A percentile compares a stretch with the other conserved stretches of the same genome.
Conservation (phyloP, 1,140 invertebrate species). For the Lordiphosa collinella region DNA sequence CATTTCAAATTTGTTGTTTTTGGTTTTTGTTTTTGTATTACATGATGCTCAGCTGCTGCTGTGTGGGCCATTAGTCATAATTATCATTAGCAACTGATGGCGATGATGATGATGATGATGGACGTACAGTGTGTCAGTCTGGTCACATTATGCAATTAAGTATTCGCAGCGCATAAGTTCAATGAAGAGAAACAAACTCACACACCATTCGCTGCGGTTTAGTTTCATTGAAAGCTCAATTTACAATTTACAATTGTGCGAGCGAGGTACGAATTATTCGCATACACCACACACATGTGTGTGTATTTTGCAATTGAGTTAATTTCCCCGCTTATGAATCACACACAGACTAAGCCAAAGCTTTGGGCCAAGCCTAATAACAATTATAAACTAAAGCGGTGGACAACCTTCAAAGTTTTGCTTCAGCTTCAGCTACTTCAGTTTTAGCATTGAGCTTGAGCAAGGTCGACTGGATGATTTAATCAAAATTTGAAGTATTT, state of each 20-base stretch:
- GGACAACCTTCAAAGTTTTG: conserved; percentile 32
- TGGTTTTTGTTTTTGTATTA: conserved; percentile 34
- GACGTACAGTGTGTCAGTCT: conserved; percentile 35
- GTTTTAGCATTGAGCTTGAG: conserved; percentile 15
- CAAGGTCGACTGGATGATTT: no score
- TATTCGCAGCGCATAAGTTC: conserved; percentile 36
- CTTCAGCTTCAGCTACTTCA: conserved; percentile 10
- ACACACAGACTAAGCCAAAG: background rate
- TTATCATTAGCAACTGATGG: conserved; percentile 13
- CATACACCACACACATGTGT: background rate
- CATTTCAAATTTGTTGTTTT: conserved; percentile 28
- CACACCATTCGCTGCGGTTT: conserved; percentile 16
- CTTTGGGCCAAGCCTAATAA: conserved; percentile 25
- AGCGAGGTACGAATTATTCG: background rate
- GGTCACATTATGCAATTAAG: conserved; percentile 55
- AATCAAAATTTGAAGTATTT: no score
- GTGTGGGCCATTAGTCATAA: conserved; percentile 49
- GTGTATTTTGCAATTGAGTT: conserved; percentile 26
- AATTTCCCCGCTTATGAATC: conserved; percentile 1
- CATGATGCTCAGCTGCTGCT: conserved; percentile 44
- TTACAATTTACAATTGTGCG: conserved; percentile 23
- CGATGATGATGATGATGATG: conserved; percentile 25
- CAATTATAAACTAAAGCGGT: conserved; percentile 36
- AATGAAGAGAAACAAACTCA: conserved; percentile 12
- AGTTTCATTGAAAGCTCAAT: conserved; percentile 46